phyloP scores from a whole-genome alignment of 1,140 invertebrate species.

The Hypothenemus hampei region DNA sequence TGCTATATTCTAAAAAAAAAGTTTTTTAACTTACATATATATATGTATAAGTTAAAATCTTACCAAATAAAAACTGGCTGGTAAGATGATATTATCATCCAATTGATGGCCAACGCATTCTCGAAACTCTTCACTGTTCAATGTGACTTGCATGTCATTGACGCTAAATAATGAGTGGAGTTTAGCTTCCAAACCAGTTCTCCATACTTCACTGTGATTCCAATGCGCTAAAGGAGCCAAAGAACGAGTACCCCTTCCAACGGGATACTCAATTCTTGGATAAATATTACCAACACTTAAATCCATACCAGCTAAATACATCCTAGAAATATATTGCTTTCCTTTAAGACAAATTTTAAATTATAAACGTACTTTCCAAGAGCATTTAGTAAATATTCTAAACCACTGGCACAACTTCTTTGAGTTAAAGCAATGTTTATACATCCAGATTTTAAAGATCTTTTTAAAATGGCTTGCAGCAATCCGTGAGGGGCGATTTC shows the following conservation, averaged over 20 bases:
- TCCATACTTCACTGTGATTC: conserved; percentile 82
- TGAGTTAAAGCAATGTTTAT: conserved; percentile 77
- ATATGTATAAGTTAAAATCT: conserved; percentile 6
- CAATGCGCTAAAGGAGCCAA: conserved; percentile 75
- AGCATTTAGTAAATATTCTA: conserved; percentile 61
- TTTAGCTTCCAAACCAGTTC: conserved; percentile 40
- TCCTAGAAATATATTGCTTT: conserved; percentile 29
- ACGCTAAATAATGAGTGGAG: conserved; percentile 37
- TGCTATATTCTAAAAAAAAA: conserved; percentile 28
- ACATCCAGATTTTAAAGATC: conserved; percentile 54
- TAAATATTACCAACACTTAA: conserved; percentile 52
- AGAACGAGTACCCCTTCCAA: conserved; percentile 71
- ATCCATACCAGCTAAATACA: conserved; percentile 42
- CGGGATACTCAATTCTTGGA: conserved; percentile 67
- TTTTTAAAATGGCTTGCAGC: conserved; percentile 63
- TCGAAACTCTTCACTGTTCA: conserved; percentile 46
- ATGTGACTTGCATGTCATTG: conserved; percentile 41
- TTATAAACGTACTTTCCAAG: conserved; percentile 60
- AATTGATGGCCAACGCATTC: conserved; percentile 40
- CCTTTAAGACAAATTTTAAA: neutral
- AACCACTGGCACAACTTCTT: conserved; percentile 65
- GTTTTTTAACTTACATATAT: conserved; percentile 8
- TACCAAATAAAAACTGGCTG: conserved; percentile 38
- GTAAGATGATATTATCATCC: conserved; percentile 38
- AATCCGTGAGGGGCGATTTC: conserved; percentile 82